These are phyloP conservation scores for Heliconius hewitsoni DNA, from an alignment of 1,140 invertebrate species.

Conservation along the genomic window DNA sequence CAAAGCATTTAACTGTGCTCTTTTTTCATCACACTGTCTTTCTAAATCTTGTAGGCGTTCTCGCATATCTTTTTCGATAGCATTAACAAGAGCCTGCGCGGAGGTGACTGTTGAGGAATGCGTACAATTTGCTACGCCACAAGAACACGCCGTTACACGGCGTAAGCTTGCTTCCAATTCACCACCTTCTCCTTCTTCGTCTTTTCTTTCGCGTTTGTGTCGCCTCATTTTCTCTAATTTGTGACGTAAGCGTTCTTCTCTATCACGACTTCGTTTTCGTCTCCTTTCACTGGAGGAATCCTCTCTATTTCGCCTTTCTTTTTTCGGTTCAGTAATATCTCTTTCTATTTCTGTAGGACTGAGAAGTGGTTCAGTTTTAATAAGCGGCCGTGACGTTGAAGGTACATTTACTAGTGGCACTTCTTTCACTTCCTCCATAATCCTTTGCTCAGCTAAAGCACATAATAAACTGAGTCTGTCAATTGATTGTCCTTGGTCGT, in stretches of 20 bases:
- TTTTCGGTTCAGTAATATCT: slow-evolving; percentile 56
- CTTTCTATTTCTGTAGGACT: slow-evolving; percentile 60
- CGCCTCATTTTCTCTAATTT: slow-evolving; percentile 73
- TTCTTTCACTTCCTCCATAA: slow-evolving; percentile 87
- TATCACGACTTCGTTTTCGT: slow-evolving; percentile 63
- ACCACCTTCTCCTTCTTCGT: slow-evolving; percentile 57
- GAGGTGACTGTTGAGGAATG: slow-evolving; percentile 71
- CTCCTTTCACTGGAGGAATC: slow-evolving; percentile 68
- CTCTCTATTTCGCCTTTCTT: slow-evolving; percentile 67
- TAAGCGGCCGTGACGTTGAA: slow-evolving; percentile 58
- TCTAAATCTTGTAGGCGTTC: slow-evolving; percentile 90
- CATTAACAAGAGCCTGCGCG: slow-evolving; percentile 84
- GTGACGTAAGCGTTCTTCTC: slow-evolving; percentile 66
- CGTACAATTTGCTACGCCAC: slow-evolving; percentile 56
- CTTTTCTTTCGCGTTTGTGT: slow-evolving; percentile 72
- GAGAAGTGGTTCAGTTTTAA: slow-evolving; percentile 66
- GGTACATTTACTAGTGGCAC: slow-evolving; percentile 47
- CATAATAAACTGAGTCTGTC: slow-evolving; percentile 91
- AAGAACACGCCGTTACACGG: slow-evolving; percentile 69
- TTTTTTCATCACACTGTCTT: slow-evolving; percentile 90
- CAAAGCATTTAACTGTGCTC: slow-evolving; percentile 89
- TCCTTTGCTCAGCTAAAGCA: slow-evolving; percentile 91
- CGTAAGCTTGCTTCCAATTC: slow-evolving; percentile 71
- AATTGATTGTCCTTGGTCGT: slow-evolving; percentile 72
- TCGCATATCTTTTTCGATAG: slow-evolving; percentile 90